phyloP scores from a whole-genome alignment of 2,113 vertebrate genomes.

The Siniperca knerii region DNA sequence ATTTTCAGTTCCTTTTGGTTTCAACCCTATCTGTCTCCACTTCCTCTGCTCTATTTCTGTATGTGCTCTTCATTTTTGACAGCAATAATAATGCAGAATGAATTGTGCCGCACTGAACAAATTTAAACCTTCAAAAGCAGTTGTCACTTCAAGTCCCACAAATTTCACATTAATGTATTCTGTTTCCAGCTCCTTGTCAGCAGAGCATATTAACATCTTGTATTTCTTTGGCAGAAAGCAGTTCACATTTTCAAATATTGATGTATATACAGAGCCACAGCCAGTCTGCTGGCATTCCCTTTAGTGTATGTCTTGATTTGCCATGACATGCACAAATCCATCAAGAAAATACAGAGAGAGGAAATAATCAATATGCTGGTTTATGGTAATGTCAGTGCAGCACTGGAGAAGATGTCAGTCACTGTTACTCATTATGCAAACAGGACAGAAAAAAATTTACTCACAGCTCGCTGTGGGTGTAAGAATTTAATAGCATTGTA shows the following conservation, averaged over 20 bases:
- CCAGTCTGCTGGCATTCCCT: not conserved
- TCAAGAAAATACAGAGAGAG: conserved; percentile 30
- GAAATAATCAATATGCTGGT: conserved; percentile 46
- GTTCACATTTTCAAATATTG: not conserved
- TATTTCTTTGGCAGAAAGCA: not conserved
- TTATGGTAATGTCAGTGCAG: conserved; percentile 48
- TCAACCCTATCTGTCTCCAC: not conserved
- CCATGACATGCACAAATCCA: conserved; percentile 12
- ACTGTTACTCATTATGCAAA: conserved; percentile 28
- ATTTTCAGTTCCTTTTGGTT: not conserved
- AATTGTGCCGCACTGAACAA: conserved; percentile 19
- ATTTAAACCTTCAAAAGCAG: conserved; percentile 6
- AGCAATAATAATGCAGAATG: conserved; percentile 9
- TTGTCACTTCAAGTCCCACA: conserved; percentile 14
- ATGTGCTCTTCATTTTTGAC: not conserved
- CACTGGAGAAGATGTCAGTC: conserved; percentile 31
- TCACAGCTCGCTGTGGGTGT: not conserved
- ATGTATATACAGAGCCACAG: conserved; percentile 6
- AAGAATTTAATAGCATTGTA: not conserved
- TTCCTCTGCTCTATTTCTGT: not conserved
- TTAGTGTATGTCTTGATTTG: not conserved
- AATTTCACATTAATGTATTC: conserved; percentile 14
- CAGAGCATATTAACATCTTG: not conserved
- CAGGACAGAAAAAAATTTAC: not conserved
- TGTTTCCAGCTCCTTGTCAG: not conserved